Evolutionary conservation across 1,140 invertebrate species (phyloP).

Genomic region (Macrostomum lignano): DNA sequence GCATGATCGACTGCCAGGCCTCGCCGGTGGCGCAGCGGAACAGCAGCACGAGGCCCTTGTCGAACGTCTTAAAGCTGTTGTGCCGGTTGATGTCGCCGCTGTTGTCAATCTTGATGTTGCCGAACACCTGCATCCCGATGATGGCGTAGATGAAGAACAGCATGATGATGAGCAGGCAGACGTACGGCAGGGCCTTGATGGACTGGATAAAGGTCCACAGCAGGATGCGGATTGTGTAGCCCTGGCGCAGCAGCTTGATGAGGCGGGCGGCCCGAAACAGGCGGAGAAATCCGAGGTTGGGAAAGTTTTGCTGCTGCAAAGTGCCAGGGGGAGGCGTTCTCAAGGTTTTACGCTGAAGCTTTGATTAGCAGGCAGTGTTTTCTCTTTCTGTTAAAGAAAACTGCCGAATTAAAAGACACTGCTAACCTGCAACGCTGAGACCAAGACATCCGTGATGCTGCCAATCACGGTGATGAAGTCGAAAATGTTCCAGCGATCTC

Average conservation of each 20-base stretch:
- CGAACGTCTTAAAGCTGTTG: conserved; percentile 97
- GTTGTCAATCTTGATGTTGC: conserved; percentile 67
- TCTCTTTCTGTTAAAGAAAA: too few relatives aligned
- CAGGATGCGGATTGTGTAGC: conserved; percentile 93
- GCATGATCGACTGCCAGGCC: conserved; percentile 96
- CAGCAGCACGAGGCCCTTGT: conserved; percentile 84
- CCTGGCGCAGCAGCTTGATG: conserved; percentile 90
- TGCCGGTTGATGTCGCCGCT: conserved; percentile 75
- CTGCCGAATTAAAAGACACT: too few relatives aligned
- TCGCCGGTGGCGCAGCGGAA: conserved; percentile 99
- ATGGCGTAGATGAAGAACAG: conserved; percentile 99
- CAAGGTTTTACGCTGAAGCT: too few relatives aligned
- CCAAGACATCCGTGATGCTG: conserved; percentile 88
- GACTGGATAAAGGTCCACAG: conserved; percentile 99
- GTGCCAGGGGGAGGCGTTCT: background rate
- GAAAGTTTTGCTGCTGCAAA: conserved; percentile 36
- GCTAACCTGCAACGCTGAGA: conserved; percentile 86
- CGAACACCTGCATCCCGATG: conserved; percentile 88
- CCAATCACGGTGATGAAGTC: conserved; percentile 98
- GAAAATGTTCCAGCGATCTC: conserved; percentile 97
- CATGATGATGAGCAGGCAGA: conserved; percentile 98
- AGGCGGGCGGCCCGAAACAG: conserved; percentile 91
- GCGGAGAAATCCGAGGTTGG: conserved; percentile 88
- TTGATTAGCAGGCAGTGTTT: too few relatives aligned
- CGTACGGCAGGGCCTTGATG: conserved; percentile 98